phyloP scores from a whole-genome alignment of 2,888 invertebrate species.

The Nesidiocoris tenuis region DNA sequence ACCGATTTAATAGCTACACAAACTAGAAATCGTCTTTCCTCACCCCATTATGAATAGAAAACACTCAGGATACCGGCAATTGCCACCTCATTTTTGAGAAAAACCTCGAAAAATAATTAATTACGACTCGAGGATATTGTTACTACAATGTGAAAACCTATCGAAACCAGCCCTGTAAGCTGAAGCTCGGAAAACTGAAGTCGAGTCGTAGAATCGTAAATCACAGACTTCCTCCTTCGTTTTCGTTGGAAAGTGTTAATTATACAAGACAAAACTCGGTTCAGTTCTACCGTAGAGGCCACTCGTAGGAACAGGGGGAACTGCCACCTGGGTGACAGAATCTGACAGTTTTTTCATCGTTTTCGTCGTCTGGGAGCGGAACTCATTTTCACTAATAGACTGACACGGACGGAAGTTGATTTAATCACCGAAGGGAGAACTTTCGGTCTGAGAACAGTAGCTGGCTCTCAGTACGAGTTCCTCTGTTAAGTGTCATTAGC shows the following conservation, averaged over 20 bases:
- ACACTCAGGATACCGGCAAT: no score
- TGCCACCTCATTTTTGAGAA: no score
- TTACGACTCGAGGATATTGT: no score
- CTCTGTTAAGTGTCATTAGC: not conserved
- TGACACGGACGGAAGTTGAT: constrained; percentile 14
- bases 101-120: no score
- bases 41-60: no score
- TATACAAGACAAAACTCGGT: constrained; percentile 30
- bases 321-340: constrained; percentile 39
- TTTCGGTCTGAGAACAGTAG: not conserved
- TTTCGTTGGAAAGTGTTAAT: constrained; percentile 28
- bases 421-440: constrained; percentile 1
- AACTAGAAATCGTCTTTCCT: no score
- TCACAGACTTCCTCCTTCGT: constrained; percentile 30
- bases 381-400: constrained; percentile 27
- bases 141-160: constrained; percentile 9
- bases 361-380: not conserved
- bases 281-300: constrained; percentile 1
- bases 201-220: constrained; percentile 24
- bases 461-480: not conserved
- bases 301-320: not conserved
- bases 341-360: constrained; percentile 11
- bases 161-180: constrained; percentile 33
- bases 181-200: not conserved
- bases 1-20: no score